Base-by-base conservation (phyloP, 2,797 vertebrate species). In the Tamandua tetradactyla region DNA sequence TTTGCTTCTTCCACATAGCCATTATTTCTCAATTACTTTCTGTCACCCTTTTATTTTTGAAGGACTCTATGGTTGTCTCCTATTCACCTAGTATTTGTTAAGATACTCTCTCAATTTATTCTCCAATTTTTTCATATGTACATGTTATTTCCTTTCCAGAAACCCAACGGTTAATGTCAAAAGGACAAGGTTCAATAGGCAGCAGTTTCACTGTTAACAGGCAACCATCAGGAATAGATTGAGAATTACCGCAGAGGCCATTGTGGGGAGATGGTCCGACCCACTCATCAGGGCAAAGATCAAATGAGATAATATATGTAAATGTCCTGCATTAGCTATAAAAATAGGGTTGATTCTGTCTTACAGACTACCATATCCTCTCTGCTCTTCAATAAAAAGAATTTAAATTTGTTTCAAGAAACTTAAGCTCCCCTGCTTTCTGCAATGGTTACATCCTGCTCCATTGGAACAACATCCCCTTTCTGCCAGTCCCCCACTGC, bases 161-260 rank as follows among this genome's bases (percentile, higher is more conserved):
- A 87, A 84, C 94, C 80, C 95, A 97, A 85, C 96, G 94, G 96
- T 98, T 97, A 96, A 92, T 74, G 93, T 91, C 95, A 97, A 98
- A 92, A 93, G 92, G 87, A 86, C 64, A 94, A 94, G 64, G 64
- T 96, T 94, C 35, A n/a, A 61, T 71, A 76, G 44, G 71, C 75
- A 94, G 83, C 71, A 49, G 69, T 71, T 76, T 11, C 71, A 91
- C 35, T 76, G 87, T 94, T 96, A 80, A 89, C 76, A 94, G 95
- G 96, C 84, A 97, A 96, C 95, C 66, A 66, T 93, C 37, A 57
- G 68, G 37, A n/a, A 25, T 83, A 91, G 79, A 85, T 64, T n/a
- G 30, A 72, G 74, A 95, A 93, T 94, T 93, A 84, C 76, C 64
- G 52, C 59, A 68, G 55, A 80, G 85, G 66, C 25, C 32, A 93